Conservation (phyloP, 2,797 vertebrate species). For the Dipus sagitta region DNA sequence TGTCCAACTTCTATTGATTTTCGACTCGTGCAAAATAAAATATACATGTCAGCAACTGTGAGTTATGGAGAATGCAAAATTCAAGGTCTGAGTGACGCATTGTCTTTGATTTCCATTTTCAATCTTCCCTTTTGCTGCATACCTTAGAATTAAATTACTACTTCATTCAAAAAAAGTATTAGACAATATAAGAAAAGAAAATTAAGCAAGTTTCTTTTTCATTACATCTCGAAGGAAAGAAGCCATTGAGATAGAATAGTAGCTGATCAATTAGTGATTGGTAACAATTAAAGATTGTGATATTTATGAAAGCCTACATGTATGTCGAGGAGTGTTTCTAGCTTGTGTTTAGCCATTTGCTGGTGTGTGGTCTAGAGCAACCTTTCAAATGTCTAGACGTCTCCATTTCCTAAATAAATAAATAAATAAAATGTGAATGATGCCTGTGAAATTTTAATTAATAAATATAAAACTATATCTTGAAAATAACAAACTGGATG, state of each 20-base stretch:
- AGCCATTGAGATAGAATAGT: neutral
- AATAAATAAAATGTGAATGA: constrained; percentile 5
- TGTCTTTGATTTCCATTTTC: constrained; percentile 18
- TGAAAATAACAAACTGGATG: constrained; percentile 32
- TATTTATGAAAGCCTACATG: neutral
- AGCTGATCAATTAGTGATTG: constrained; percentile 4
- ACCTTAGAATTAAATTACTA: neutral
- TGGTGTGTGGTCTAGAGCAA: neutral
- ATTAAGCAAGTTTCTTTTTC: constrained; percentile 3
- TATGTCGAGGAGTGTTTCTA: constrained; percentile 1
- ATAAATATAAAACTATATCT: constrained; percentile 16
- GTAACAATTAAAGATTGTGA: neutral
- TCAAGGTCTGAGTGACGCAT: neutral
- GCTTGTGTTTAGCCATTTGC: neutral
- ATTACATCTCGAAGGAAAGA: neutral
- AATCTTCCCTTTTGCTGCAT: constrained; percentile 32
- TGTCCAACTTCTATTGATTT: neutral
- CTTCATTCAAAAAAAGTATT: neutral
- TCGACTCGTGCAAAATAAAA: constrained; percentile 25
- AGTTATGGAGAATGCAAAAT: constrained; percentile 37
- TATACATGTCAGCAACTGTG: neutral
- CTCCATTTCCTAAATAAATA: neutral
- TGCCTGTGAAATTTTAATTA: neutral
- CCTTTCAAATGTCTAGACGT: neutral
- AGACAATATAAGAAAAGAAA: neutral